Evolutionary conservation across 2,888 invertebrate species (phyloP).

Genomic region (Chloroclystis v-ata): DNA sequence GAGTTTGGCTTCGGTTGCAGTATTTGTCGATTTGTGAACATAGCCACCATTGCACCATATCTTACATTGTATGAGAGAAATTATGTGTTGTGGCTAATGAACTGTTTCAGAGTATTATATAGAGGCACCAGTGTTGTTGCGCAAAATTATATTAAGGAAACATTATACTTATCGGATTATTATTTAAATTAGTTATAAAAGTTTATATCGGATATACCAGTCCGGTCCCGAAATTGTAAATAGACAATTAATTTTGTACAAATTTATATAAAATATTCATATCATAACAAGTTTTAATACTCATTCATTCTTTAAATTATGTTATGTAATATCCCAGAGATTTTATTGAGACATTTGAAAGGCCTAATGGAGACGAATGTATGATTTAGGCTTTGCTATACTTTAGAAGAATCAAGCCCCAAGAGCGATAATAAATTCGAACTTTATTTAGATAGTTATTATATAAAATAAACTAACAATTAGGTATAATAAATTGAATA

Average conservation of each 20-base stretch:
- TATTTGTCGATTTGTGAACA: conserved; percentile 28
- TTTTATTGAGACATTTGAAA: neutral
- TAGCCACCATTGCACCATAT: neutral
- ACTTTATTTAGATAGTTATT: conserved; percentile 11
- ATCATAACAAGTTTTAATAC: conserved; percentile 19
- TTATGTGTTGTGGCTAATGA: no score
- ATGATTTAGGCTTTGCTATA: neutral
- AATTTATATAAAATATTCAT: conserved; percentile 23
- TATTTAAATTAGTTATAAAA: conserved; percentile 30
- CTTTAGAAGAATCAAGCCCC: neutral
- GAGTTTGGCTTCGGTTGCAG: conserved; percentile 10
- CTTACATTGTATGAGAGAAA: neutral
- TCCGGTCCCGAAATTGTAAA: conserved; percentile 27
- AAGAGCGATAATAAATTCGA: neutral
- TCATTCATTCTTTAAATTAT: neutral
- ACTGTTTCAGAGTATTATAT: no score
- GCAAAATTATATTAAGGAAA: conserved; percentile 35
- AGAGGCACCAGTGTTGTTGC: conserved; percentile 27
- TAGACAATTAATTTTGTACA: conserved; percentile 23
- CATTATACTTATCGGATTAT: conserved; percentile 28
- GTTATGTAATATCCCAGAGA: neutral
- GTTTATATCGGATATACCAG: conserved; percentile 26
- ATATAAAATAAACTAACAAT: conserved; percentile 26
- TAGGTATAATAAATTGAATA: conserved; percentile 24
- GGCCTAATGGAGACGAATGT: conserved; percentile 3